Evolutionary conservation across 2,888 invertebrate species (phyloP), one percentile per base, ranked within the genome.

Genomic region (Ethmia dodecea): DNA sequence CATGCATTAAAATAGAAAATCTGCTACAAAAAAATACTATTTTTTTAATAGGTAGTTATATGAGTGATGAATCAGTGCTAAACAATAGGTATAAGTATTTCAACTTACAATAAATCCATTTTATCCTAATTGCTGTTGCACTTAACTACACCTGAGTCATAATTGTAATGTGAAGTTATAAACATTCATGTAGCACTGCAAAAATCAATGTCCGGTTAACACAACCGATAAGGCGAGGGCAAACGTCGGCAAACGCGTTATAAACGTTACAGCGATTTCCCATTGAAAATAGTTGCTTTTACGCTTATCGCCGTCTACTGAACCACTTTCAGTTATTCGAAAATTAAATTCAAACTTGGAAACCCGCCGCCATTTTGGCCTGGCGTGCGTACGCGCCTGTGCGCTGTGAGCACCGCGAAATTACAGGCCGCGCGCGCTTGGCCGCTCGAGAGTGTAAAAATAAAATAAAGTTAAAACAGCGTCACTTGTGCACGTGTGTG

Each of bases 401-500:
- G 78, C 81, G 75, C 75, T 65, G 74, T 80, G 79, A 78, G 68
- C 75, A 76, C 71, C 83, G 86, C 86, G 80, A 86, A 86, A 81
- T 86, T 84, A 86, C 81, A 83, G 71, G 63, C 76, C n/a, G n/a
- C n/a, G 77, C 64, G 70, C 67, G 63, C 64, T 65, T 75, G 61
- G 59, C 71, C 71, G 75, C 74, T 51, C 60, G 72, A 72, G 66
- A 63, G 83, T 75, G 79, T 81, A 84, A 84, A 86, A 86, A 86
- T 84, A 86, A 84, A 84, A 83, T 84, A 84, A 81, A 84, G 73
- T 77, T 80, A 80, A 81, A 80, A 81, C 81, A 80, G 76, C 86
- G 83, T 80, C 80, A 81, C 73, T 71, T 78, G 69, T 74, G 74
- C 74, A 75, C 76, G 77, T 83, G 83, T 84, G 84, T 69, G 86